Percentiles rank a stretch among this genome's conserved stretches.
phyloP scores from a whole-genome alignment of 2,888 invertebrate genomes.

The Gortyna flavago region DNA sequence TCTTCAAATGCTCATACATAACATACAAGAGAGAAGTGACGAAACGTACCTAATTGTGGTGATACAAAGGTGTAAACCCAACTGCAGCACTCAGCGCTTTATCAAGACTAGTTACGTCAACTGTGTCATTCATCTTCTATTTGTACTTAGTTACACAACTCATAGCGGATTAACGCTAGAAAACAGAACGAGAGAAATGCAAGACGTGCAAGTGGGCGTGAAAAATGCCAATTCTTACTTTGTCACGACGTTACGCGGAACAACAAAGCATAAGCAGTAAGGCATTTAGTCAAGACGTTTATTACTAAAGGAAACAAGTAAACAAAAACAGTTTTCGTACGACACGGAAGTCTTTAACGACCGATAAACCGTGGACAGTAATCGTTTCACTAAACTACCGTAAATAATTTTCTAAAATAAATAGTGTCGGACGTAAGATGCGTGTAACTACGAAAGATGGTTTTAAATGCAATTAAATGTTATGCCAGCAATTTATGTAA shows the following conservation, averaged over 20 bases:
- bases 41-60: slow-evolving; percentile 37
- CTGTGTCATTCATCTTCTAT: slow-evolving; percentile 64
- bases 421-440: slow-evolving; percentile 38
- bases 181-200: slow-evolving; percentile 79
- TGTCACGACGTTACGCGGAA: slow-evolving; percentile 71
- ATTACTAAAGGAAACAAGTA: slow-evolving; percentile 33
- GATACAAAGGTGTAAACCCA: slow-evolving; percentile 39
- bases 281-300: slow-evolving; percentile 13
- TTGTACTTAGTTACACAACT: slow-evolving; percentile 76
- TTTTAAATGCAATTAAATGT: slow-evolving; percentile 48
- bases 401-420: slow-evolving; percentile 52
- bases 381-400: slow-evolving; percentile 38
- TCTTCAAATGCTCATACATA: slow-evolving; percentile 12
- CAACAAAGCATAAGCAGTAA: slow-evolving; percentile 26
- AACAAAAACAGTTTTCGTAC: slow-evolving; percentile 34
- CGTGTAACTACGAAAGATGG: slow-evolving; percentile 38
- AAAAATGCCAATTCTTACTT: slow-evolving; percentile 77
- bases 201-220: slow-evolving; percentile 77
- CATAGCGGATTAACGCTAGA: slow-evolving; percentile 77
- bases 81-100: slow-evolving; percentile 33
- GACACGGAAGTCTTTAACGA: slow-evolving; percentile 44
- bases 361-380: slow-evolving; percentile 34
- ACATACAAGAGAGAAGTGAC: slow-evolving; percentile 22
- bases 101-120: slow-evolving; percentile 56
- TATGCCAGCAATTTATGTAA: slow-evolving; percentile 52